These are phyloP conservation scores for Tenthredo notha DNA, from an alignment of 2,888 invertebrate genomes.

Conservation along the genomic window DNA sequence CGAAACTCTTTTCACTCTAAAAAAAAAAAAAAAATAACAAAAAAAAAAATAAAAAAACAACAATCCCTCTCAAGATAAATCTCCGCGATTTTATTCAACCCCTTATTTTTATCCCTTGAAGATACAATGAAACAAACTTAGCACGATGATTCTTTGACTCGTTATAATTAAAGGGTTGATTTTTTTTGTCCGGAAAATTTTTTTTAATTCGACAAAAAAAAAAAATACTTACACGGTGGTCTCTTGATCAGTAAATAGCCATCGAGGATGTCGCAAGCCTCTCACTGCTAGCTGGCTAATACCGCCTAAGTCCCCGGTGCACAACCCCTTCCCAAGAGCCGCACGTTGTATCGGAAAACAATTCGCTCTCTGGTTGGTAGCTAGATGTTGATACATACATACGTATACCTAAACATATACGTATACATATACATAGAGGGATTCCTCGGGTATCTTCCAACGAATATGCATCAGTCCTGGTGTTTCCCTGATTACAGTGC, in stretches of 20 bases:
- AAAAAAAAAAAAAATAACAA: neutral
- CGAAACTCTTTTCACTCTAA: neutral
- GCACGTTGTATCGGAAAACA: slow-evolving; percentile 71
- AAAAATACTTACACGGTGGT: neutral
- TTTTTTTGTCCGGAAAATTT: neutral
- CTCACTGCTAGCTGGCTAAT: slow-evolving; percentile 52
- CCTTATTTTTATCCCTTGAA: neutral
- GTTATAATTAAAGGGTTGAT: neutral
- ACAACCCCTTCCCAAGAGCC: neutral
- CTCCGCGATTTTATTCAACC: neutral
- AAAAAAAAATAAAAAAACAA: neutral
- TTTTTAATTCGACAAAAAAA: neutral
- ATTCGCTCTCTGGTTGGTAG: slow-evolving; percentile 58
- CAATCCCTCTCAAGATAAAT: neutral
- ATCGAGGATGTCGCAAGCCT: slow-evolving; percentile 28
- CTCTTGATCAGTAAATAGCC: slow-evolving; percentile 4
- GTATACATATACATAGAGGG: neutral
- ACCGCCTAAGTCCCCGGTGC: slow-evolving; percentile 25
- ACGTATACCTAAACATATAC: neutral
- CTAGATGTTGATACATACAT: neutral
- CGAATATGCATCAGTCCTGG: slow-evolving; percentile 10
- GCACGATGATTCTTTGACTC: neutral
- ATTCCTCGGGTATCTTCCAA: neutral
- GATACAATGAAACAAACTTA: neutral
- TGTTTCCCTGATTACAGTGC: slow-evolving; percentile 27